Base-by-base conservation (phyloP, 2,113 vertebrate species). In the Lampris megalopsis region DNA sequence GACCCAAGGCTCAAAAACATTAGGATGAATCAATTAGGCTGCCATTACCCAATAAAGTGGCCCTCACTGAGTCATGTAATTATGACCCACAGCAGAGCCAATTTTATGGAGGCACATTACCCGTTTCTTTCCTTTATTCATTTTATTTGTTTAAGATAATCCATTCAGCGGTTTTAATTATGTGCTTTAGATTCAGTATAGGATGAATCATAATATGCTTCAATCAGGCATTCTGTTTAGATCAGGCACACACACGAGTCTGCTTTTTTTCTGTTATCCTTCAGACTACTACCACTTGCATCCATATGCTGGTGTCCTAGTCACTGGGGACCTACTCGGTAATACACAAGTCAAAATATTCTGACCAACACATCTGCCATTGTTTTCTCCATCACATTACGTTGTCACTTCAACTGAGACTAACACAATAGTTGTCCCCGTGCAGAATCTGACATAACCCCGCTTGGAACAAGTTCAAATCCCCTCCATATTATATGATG, bases 11-110 rank as follows among this genome's bases (percentile, higher is more conserved):
- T 92, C 73, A 66, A 77, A 86, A 92, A 91, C 91, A 93, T 94
- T 90, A 92, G 90, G 86, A 92, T 83, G 87, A 93, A 94, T 94
- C 92, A 94, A 94, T 95, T 93, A 95, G 75, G 71, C 85, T 60
- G 90, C 90, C 88, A 91, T 94, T 95, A 93, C 71, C 68, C 89
- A 90, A 90, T 92, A 90, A 92, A 90, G 90, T 84, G 88, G 87
- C 89, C 89, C 90, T 89, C 87, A 82, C 89, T 93, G 91, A 93
- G 72, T 92, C 82, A 83, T 90, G 91, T 94, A 94, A 95, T 94
- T 93, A 92, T 87, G 87, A 94, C 91, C 92, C 92, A 88, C 84
- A 92, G 92, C 89, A 89, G 89, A 92, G 91, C 88, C 82, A 77
- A 75, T 91, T 89, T 91, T 76, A 91, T 83, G 75, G 84, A 80